Percentiles rank a stretch among this genome's conserved stretches.
phyloP scores from a whole-genome alignment of 2,113 vertebrate genomes.

The Zosterops lateralis region DNA sequence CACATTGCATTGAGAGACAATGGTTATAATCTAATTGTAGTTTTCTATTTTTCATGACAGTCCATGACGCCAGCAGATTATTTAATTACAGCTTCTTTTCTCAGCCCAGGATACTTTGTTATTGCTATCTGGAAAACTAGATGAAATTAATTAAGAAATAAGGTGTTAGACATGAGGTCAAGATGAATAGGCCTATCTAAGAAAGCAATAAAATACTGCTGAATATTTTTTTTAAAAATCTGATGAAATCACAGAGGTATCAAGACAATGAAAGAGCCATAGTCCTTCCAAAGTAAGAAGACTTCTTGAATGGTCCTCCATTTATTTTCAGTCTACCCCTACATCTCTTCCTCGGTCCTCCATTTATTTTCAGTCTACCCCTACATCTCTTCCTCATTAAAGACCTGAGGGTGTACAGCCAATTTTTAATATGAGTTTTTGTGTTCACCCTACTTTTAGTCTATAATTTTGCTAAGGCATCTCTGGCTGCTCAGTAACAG shows the following conservation, averaged over 20 bases:
- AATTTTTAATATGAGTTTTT: background rate
- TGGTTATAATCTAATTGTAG: slow-evolving; percentile 27
- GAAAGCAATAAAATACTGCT: background rate
- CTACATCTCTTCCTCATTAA: background rate
- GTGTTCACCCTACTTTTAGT: background rate
- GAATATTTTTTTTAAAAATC: background rate
- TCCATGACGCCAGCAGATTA: background rate
- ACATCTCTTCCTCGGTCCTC: background rate
- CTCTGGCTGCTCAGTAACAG: background rate
- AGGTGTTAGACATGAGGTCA: background rate
- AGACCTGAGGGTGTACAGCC: background rate
- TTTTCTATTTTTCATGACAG: slow-evolving; percentile 25
- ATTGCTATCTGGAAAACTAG: background rate
- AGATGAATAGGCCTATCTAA: background rate
- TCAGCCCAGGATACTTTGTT: background rate
- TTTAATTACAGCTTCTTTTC: slow-evolving; percentile 33
- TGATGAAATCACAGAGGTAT: background rate
- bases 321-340: background rate
- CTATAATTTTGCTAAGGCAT: background rate
- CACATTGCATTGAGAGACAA: slow-evolving; percentile 4
- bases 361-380: background rate
- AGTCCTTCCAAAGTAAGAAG: background rate
- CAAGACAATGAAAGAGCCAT: background rate
- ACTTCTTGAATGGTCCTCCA: background rate
- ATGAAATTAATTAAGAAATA: slow-evolving; percentile 44